Percentiles rank a stretch among this genome's conserved stretches.
phyloP scores from a whole-genome alignment of 2,888 invertebrate species.

The Drosophila parthenogenetica region DNA sequence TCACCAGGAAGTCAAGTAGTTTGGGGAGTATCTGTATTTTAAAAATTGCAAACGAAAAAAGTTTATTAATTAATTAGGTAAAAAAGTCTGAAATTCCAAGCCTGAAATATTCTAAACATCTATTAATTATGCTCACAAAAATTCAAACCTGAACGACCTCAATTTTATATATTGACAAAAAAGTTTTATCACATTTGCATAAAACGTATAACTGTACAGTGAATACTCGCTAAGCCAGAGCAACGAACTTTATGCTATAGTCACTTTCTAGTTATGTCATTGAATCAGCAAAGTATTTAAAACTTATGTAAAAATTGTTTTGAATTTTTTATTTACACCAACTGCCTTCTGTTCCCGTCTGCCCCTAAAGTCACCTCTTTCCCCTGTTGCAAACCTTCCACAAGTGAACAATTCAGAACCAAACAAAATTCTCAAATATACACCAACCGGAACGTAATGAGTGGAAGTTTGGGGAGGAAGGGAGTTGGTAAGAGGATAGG shows the following conservation, averaged over 20 bases:
- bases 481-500: not conserved
- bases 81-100: too few species aligned
- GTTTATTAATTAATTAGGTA: too few species aligned
- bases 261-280: conserved; percentile 44
- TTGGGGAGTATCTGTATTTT: too few species aligned
- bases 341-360: not conserved
- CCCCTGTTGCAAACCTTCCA: conserved; percentile 8
- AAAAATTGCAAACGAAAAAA: too few species aligned
- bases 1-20: too few species aligned
- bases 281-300: conserved; percentile 1
- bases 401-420: conserved; percentile 26
- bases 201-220: not conserved
- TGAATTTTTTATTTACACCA: conserved; percentile 25
- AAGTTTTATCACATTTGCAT: not conserved
- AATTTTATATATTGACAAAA: not conserved
- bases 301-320: conserved; percentile 25
- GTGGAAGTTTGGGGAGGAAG: not conserved
- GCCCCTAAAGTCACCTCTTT: not conserved
- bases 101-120: too few species aligned
- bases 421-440: conserved; percentile 41
- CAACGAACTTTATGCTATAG: conserved; percentile 34
- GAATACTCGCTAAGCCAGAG: not conserved
- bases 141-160: not conserved
- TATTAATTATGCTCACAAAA: not conserved
- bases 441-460: conserved; percentile 49